phyloP scores from a whole-genome alignment of 2,113 vertebrate species.

The Perca schrenkii region DNA sequence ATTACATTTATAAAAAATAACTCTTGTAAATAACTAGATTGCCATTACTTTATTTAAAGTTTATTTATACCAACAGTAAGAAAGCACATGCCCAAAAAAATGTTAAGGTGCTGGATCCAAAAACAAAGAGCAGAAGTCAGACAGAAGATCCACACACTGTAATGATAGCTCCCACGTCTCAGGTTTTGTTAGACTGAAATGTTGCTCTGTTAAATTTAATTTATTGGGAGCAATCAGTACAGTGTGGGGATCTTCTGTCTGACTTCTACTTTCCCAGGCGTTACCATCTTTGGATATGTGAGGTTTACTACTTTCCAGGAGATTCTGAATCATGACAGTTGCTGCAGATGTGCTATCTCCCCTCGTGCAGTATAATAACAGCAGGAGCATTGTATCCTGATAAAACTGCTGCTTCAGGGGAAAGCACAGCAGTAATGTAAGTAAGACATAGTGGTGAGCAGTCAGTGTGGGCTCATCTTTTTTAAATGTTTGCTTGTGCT shows the following conservation, averaged over 20 bases:
- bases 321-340: slow-evolving; percentile 19
- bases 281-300: background rate
- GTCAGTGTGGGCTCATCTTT: background rate
- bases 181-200: background rate
- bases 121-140: background rate
- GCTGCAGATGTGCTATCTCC: slow-evolving; percentile 2
- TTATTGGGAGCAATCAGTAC: background rate
- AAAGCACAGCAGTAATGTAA: slow-evolving; percentile 21
- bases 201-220: background rate
- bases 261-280: background rate
- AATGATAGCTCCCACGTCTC: background rate
- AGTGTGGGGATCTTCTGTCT: background rate
- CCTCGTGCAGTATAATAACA: slow-evolving; percentile 1
- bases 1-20: slow-evolving; percentile 15
- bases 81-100: background rate
- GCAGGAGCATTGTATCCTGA: slow-evolving; percentile 1
- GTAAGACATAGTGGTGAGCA: slow-evolving; percentile 1
- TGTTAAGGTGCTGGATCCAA: background rate
- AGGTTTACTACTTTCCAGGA: slow-evolving; percentile 12
- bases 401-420: slow-evolving; percentile 34
- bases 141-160: background rate
- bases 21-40: background rate
- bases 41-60: background rate
- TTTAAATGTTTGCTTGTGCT: background rate
- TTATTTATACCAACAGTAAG: too few relatives aligned